Percentiles rank a stretch among this genome's conserved stretches.
Evolutionary conservation across 2,888 invertebrate species (phyloP).

Genomic region (Agrilus biguttatus): DNA sequence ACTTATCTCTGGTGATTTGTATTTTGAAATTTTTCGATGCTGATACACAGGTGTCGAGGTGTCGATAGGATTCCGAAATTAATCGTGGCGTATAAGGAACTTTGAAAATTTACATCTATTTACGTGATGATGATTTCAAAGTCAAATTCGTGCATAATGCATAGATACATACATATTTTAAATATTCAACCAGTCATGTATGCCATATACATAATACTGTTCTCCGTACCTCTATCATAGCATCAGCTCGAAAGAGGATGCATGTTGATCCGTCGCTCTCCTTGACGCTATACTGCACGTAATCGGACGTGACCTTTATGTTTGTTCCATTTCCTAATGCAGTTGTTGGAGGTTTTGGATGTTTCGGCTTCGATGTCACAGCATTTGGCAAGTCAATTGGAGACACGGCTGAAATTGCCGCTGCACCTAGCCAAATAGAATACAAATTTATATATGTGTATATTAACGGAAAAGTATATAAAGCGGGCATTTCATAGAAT

Average conservation of each 20-base stretch:
- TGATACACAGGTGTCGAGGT: too few relatives aligned
- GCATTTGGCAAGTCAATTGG: conserved; percentile 21
- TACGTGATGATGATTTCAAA: too few relatives aligned
- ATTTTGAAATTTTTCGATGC: too few relatives aligned
- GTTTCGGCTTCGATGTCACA: conserved; percentile 38
- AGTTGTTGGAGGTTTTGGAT: conserved; percentile 41
- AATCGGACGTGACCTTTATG: too few relatives aligned
- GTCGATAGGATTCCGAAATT: too few relatives aligned
- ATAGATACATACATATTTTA: too few relatives aligned
- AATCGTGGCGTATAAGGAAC: too few relatives aligned
- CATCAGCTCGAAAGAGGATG: conserved; percentile 65
- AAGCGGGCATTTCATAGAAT: too few relatives aligned
- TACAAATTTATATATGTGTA: neutral
- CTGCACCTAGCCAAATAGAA: conserved; percentile 1
- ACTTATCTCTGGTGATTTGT: too few relatives aligned
- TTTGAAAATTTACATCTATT: too few relatives aligned
- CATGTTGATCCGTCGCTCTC: conserved; percentile 61
- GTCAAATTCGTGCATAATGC: too few relatives aligned
- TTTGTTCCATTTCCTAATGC: conserved; percentile 7
- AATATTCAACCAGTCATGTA: neutral
- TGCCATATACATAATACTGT: neutral
- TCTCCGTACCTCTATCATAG: conserved; percentile 38
- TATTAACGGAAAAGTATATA: too few relatives aligned
- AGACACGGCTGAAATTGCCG: conserved; percentile 9
- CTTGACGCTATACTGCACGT: conserved; percentile 47